Conservation (phyloP, 2,888 invertebrate genomes). For the Cataglyphis altisquamis region DNA sequence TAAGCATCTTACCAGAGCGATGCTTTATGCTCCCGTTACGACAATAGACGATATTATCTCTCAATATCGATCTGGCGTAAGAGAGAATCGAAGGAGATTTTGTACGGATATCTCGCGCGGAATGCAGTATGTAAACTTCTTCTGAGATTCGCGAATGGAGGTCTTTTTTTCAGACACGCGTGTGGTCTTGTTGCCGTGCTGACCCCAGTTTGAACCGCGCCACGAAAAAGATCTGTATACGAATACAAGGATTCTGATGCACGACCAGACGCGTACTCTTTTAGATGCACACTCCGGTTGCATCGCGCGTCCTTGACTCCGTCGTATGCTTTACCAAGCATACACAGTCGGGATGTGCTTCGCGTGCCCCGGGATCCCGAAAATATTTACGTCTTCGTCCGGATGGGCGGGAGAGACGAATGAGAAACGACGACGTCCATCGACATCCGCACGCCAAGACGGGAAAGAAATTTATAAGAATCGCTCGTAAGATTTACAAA, state of each 20-base stretch:
- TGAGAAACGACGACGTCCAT: constrained; percentile 60
- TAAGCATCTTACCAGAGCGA: constrained; percentile 30
- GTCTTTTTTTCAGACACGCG: constrained; percentile 54
- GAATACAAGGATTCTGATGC: constrained; percentile 66
- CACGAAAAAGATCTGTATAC: constrained; percentile 57
- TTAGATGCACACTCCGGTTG: constrained; percentile 28
- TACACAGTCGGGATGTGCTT: background rate
- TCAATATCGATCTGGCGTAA: constrained; percentile 25
- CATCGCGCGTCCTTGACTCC: background rate
- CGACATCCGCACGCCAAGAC: constrained; percentile 36
- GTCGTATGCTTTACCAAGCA: constrained; percentile 30
- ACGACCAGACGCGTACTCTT: constrained; percentile 64
- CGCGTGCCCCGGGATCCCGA: constrained; percentile 22
- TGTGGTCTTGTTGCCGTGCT: constrained; percentile 69
- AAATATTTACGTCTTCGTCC: constrained; percentile 65
- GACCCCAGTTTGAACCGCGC: constrained; percentile 68
- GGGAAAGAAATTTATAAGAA: constrained; percentile 66
- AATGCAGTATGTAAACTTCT: background rate
- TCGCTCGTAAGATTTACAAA: constrained; percentile 62
- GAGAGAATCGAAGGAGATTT: background rate
- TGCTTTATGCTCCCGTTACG: constrained; percentile 42
- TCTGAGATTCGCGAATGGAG: constrained; percentile 46
- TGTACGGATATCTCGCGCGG: background rate
- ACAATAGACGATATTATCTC: constrained; percentile 54
- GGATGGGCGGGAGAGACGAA: constrained; percentile 39